Percentiles rank a stretch among this genome's conserved stretches.
Evolutionary conservation across 2,113 vertebrate species (phyloP).

Genomic region (Paralichthys olivaceus): DNA sequence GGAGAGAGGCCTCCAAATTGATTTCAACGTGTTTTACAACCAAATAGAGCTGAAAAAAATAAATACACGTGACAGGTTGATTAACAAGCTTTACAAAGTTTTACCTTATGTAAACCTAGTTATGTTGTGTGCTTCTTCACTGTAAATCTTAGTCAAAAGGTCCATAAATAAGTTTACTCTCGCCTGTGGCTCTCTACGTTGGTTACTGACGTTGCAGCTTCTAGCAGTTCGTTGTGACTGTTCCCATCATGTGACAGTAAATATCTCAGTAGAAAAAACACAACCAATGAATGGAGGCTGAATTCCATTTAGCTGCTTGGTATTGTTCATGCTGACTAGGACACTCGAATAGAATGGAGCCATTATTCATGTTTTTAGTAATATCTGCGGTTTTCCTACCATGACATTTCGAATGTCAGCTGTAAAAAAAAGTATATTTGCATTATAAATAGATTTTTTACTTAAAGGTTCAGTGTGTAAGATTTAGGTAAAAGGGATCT

Average conservation of each 20-base stretch:
- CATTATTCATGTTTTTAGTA: neutral
- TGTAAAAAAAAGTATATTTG: neutral
- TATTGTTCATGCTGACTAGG: neutral
- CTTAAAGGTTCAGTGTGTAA: no score
- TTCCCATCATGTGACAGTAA: neutral
- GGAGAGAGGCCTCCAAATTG: no score
- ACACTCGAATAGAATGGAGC: neutral
- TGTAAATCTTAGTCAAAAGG: neutral
- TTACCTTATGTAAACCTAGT: no score
- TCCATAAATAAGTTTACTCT: no score
- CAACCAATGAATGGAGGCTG: neutral
- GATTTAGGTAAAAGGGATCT: no score
- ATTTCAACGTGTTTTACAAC: no score
- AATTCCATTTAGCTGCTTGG: neutral
- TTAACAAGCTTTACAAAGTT: slow-evolving; percentile 1
- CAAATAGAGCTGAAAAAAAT: neutral
- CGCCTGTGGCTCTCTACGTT: no score
- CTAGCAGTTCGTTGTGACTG: neutral
- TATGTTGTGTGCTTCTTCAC: neutral
- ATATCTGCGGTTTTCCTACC: no score
- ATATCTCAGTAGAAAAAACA: neutral
- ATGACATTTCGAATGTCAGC: neutral
- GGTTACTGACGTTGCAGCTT: neutral
- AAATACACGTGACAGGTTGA: neutral
- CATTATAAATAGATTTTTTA: neutral